A percentile compares a stretch with the other conserved stretches of the same genome.
phyloP scores from a whole-genome alignment of 2,888 invertebrate species.

The Oxystoma pomonae region DNA sequence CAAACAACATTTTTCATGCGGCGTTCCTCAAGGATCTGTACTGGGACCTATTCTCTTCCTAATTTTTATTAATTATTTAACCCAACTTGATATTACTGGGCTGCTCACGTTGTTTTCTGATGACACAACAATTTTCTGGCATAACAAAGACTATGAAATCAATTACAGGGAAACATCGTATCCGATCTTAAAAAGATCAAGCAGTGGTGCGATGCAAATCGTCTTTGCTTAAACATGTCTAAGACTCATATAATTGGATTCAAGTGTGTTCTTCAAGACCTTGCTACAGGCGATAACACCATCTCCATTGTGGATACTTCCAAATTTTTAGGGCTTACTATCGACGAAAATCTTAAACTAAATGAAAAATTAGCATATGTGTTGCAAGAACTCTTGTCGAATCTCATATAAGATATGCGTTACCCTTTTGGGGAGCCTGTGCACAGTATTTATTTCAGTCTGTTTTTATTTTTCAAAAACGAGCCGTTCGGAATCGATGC shows the following conservation, averaged over 20 bases:
- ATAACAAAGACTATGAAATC: background rate
- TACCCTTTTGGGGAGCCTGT: background rate
- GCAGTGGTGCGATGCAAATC: background rate
- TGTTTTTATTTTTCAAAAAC: background rate
- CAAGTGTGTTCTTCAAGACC: background rate
- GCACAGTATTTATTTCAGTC: background rate
- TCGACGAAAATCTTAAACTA: background rate
- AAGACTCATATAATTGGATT: background rate
- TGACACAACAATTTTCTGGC: background rate
- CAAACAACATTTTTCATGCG: background rate
- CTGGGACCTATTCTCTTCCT: background rate
- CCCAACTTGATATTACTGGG: background rate
- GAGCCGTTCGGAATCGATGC: background rate
- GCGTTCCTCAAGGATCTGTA: background rate
- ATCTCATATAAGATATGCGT: background rate
- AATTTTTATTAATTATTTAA: background rate
- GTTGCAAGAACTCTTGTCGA: background rate
- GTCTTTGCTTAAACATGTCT: background rate
- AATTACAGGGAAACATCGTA: background rate
- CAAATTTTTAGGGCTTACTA: background rate
- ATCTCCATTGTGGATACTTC: background rate
- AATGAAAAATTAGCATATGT: background rate
- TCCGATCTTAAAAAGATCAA: background rate
- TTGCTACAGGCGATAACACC: background rate
- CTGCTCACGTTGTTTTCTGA: background rate